Percentiles rank a stretch among this genome's conserved stretches.
These are phyloP conservation scores for Metellina segmentata DNA, from an alignment of 2,888 invertebrate species.

Conservation along the genomic window DNA sequence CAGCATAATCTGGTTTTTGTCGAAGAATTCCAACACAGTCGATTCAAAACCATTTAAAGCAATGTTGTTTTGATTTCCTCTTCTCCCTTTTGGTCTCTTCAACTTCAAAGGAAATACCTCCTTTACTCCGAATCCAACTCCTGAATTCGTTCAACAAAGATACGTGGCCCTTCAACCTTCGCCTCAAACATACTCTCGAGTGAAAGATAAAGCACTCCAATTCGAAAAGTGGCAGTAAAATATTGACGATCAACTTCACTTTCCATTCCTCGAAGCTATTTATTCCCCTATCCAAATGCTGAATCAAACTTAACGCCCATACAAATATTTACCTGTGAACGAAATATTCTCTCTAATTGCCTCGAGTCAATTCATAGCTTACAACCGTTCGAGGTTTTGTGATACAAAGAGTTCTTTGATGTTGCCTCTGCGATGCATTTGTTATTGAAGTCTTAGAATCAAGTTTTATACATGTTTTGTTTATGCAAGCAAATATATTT, in stretches of 20 bases:
- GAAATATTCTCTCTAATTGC: neutral
- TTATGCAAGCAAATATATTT: neutral
- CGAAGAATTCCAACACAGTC: neutral
- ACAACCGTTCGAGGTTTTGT: neutral
- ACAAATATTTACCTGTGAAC: neutral
- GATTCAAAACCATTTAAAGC: neutral
- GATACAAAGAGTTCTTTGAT: neutral
- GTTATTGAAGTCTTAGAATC: neutral
- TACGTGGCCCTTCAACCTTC: neutral
- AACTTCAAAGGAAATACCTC: neutral
- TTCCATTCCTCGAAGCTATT: neutral
- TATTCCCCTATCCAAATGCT: neutral
- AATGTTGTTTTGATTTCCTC: neutral
- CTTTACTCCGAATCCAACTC: neutral
- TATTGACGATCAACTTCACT: neutral
- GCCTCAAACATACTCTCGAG: neutral
- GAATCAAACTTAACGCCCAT: neutral
- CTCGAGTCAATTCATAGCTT: neutral
- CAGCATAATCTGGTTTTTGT: too few species aligned
- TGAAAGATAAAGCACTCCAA: conserved; percentile 1
- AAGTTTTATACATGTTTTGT: neutral
- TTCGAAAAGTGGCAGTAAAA: neutral
- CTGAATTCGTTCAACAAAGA: neutral
- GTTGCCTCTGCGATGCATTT: neutral
- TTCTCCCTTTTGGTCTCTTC: neutral